Conservation (phyloP, 2,113 vertebrate species). For the Taxidea taxus region DNA sequence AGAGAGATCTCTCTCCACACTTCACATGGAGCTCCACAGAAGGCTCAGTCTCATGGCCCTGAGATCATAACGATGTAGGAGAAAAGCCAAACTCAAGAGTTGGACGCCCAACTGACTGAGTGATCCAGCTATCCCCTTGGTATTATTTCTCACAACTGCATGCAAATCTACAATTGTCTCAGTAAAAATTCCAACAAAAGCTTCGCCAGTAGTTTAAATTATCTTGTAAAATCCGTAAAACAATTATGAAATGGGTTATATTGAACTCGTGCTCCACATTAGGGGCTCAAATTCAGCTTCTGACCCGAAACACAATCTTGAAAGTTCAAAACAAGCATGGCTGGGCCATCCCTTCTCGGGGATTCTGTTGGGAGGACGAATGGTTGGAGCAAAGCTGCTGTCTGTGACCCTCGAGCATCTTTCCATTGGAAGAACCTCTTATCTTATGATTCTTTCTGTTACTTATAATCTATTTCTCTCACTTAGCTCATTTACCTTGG, state of each 20-base stretch:
- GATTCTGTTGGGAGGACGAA: neutral
- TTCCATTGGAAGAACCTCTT: neutral
- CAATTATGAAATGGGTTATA: neutral
- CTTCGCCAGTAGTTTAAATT: neutral
- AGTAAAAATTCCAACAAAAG: neutral
- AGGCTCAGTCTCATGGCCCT: neutral
- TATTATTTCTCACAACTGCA: neutral
- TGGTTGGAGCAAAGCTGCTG: neutral
- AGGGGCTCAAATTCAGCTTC: neutral
- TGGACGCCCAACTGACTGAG: neutral
- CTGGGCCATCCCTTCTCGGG: neutral
- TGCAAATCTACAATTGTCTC: neutral
- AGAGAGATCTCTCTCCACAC: neutral
- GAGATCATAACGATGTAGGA: neutral
- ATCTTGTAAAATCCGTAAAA: neutral
- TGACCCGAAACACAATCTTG: neutral
- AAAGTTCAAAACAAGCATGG: neutral
- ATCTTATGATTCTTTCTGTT: neutral
- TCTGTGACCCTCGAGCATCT: neutral
- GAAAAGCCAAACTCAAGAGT: neutral
- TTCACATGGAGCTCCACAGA: neutral
- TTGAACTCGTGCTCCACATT: neutral
- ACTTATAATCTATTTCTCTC: neutral
- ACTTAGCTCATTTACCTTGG: neutral
- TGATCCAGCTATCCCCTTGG: neutral